These are phyloP conservation scores for Pedionomus torquatus DNA, from an alignment of 2,113 vertebrate species.

Conservation along the genomic window DNA sequence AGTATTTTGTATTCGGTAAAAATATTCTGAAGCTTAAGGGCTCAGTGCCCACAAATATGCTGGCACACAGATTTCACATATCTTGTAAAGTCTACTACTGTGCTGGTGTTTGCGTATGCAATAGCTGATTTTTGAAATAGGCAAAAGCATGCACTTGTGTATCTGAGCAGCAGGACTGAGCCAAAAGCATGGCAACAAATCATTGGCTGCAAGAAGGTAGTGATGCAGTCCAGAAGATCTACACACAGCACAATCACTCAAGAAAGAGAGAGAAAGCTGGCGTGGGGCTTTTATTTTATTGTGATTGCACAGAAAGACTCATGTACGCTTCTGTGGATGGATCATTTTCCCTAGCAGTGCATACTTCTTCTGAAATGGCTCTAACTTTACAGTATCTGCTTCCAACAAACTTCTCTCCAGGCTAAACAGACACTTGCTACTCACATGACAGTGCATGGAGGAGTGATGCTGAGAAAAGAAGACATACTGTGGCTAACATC, in stretches of 20 bases:
- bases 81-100: not conserved
- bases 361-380: not conserved
- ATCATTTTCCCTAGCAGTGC: not conserved
- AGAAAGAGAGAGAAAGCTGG: not conserved
- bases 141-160: not conserved
- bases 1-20: constrained; percentile 1
- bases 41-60: constrained; percentile 43
- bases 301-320: not conserved
- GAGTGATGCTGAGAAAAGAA: constrained; percentile 68
- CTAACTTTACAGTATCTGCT: constrained; percentile 50
- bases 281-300: not conserved
- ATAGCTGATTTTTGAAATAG: not conserved
- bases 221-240: not conserved
- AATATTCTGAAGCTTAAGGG: constrained; percentile 58
- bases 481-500: constrained; percentile 51
- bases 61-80: not conserved
- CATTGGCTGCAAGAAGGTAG: not conserved
- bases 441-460: not conserved
- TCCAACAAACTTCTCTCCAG: constrained; percentile 61
- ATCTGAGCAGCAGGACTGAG: not conserved
- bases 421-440: constrained; percentile 63
- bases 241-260: not conserved
- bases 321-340: constrained; percentile 10
- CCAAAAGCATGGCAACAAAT: not conserved
- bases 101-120: not conserved